Evolutionary conservation across 2,113 vertebrate species (phyloP), one percentile per base, ranked within the genome.

Genomic region (Labeo catla): DNA sequence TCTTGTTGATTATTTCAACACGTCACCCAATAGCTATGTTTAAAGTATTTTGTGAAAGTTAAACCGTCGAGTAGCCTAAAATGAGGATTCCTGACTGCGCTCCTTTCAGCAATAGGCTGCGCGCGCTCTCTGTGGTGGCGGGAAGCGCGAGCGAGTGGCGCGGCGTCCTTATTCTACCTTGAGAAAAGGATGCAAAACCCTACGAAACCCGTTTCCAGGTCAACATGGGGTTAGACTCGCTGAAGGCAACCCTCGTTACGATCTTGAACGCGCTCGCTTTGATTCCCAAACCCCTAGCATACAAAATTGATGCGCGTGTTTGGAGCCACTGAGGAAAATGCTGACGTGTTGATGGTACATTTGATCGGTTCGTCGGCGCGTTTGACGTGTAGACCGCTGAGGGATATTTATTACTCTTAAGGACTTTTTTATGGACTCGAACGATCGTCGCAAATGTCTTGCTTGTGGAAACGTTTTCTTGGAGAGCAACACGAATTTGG

Each of bases 81-180:
- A 66, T 76, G n/a, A 76, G 43, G 43, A 47, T 74, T 74, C 43
- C 6, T 74, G 21, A 23, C 36, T 43, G 72, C 45, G 72, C 21
- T 49, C 72, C 45, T 21, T 23, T 74, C 72, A 23, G 72, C 45
- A 13, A 10, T 49, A 6, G 12, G 36, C 23, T 78, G 50, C 76
- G 50, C 76, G 76, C 50, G 76, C 76, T 34, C 76, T 16, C 76
- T 6, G 73, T 50, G 73, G n/a, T 23, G n/a, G 21, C 11, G 5
- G 5, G 63, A 28, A n/a, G 21, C 54, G 54, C 54, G 54, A 65
- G 61, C n/a, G 11, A 66, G 63, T 34, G 63, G 63, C 63, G 45
- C 72, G 45, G 47, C n/a, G 73, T 76, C 73, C 45, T 76, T 76
- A 76, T 49, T n/a, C 2, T 74, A 49, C 72, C 43, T 76, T 28